A percentile compares a stretch with the other conserved stretches of the same genome.
phyloP scores from a whole-genome alignment of 2,113 vertebrate species.

The Butastur rufipennis region DNA sequence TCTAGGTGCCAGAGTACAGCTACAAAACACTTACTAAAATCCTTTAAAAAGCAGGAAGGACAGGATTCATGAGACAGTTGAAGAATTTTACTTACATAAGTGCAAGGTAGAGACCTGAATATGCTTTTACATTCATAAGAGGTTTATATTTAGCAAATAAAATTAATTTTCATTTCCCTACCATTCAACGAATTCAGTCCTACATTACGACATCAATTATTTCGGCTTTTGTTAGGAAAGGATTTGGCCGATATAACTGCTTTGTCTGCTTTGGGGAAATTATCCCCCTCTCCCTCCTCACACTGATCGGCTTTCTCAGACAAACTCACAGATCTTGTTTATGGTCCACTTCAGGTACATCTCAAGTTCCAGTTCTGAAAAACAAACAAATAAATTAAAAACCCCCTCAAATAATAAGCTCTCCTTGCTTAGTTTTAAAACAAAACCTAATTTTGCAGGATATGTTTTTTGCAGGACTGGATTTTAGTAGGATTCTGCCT shows the following conservation, averaged over 20 bases:
- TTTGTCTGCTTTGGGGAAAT: not conserved
- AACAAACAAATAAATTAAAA: not conserved
- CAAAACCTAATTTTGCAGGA: not conserved
- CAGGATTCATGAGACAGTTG: not conserved
- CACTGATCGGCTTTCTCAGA: not conserved
- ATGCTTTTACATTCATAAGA: not conserved
- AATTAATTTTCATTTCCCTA: not conserved
- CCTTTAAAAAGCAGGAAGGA: not conserved
- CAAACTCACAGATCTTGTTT: not conserved
- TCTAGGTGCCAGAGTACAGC: conserved; percentile 7
- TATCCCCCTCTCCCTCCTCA: not conserved
- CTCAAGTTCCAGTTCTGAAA: not conserved
- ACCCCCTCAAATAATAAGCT: not conserved
- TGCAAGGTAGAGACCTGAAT: not conserved
- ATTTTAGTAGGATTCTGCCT: not conserved
- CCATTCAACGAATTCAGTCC: not conserved
- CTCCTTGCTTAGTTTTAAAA: not conserved
- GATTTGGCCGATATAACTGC: not conserved
- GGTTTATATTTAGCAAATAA: not conserved
- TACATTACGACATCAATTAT: not conserved
- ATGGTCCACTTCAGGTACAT: not conserved
- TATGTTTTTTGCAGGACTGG: not conserved
- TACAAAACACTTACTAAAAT: not conserved
- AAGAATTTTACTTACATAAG: not conserved
- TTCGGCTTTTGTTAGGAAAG: not conserved